Evolutionary conservation across 2,888 invertebrate species (phyloP), one percentile per base, ranked within the genome.

Genomic region (Girardia tigrina): DNA sequence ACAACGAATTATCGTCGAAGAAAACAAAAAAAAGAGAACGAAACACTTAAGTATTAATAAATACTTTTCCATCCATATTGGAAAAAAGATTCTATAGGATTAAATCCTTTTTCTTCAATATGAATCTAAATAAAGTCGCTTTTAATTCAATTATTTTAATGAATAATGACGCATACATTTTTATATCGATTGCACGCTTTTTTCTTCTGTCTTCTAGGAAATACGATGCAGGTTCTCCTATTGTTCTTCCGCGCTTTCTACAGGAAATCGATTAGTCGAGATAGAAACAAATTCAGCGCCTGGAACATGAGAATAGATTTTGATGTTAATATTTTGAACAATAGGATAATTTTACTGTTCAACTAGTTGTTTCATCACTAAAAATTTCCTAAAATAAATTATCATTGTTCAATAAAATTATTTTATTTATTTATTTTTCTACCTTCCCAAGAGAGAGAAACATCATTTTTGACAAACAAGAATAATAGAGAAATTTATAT

Each of bases 251-350:
- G 56, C 56, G 56, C 56, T 56, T 56, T 56, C 56, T 56, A 56
- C 56, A 56, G 56, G 56, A 56, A 56, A 56, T 56, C 56, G 56
- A 56, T 56, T 56, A 56, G 56, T 56, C 56, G 56, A 56, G 23
- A 23, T 56, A 56, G 56, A 56, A 56, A 56, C 56, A 56, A 56
- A 56, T 56, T n/a, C 56, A 56, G 56, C n/a, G 56, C n/a, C 56
- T 56, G 56, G 56, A 56, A 56, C 56, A 56, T 56, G 56, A 56
- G 56, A 56, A 56, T 56, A n/a, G 4, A 56, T 56, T 56, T 56
- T 20, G n/a, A 56, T 56, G 56, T 56, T 56, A n/a, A 56, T 36
- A 8, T 36, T 56, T 56, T 56, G n/a, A 56, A 56, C 56, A 56
- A 56, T 56, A 56, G 56, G 56, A 56, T 56, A 56, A 56, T 56